Base-by-base conservation (phyloP, 2,797 vertebrate species). In the Mastacembelus armatus region DNA sequence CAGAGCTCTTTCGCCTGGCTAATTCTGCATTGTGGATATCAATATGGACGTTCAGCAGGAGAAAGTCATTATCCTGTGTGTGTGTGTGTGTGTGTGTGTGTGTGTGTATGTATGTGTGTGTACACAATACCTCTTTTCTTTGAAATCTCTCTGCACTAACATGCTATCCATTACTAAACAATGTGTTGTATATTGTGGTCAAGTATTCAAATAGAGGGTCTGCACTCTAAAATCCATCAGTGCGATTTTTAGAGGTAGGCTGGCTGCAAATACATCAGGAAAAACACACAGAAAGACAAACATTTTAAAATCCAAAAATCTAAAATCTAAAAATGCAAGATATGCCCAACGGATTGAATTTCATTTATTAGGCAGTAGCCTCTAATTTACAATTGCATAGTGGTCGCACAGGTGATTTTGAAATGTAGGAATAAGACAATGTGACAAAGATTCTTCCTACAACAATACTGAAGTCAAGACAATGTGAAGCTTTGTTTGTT, bases 161-260 rank as follows among this genome's bases (percentile, higher is more conserved):
- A 80, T 77, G 58, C 42, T 64, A 75, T 81, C 87, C 87, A 90
- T 90, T 87, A 88, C 77, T 63, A 82, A 81, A 81, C 69, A 79
- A 63, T 79, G 70, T 72, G 74, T 51, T 49, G 60, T 61, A 54
- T 48, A 22, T 64, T 58, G 43, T 68, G 56, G 63, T 71, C 55
- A 78, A 56, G 70, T 74, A 71, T 84, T 75, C 51, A 74, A 59
- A 77, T 76, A 78, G 71, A 74, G 55, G 52, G 16, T 39, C 69
- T 35, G 60, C 77, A 57, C 77, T 80, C 72, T 80, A 78, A 79
- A 78, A 80, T 63, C 69, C 77, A 73, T 65, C 75, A 45, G 22
- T 32, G 45, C 35, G 60, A 29, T 16, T 61, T 59, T 69, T 5
- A 60, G n/a, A 59, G 44, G 18, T 15, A 59, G 50, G 58, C 21